phyloP scores from a whole-genome alignment of 2,797 vertebrate genomes.

The Silurus lanzhouensis region DNA sequence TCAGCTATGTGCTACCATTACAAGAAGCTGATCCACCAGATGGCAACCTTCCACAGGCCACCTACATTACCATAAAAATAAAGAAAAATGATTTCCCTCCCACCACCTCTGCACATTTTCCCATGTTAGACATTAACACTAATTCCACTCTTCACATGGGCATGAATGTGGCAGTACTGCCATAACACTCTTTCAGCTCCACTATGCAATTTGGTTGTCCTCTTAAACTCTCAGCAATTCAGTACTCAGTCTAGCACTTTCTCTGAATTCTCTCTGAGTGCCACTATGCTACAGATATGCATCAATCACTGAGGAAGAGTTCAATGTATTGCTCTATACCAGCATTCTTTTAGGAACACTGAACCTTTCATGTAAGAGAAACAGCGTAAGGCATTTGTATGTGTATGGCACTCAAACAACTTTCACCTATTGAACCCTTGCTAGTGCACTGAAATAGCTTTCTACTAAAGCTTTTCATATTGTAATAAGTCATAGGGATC shows the following conservation, averaged over 20 bases:
- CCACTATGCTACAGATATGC: background rate
- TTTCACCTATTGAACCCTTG: background rate
- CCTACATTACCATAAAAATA: slow-evolving; percentile 14
- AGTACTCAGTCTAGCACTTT: slow-evolving; percentile 23
- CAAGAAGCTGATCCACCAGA: slow-evolving; percentile 13
- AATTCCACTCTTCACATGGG: slow-evolving; percentile 17
- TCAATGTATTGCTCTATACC: background rate
- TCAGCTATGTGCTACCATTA: background rate
- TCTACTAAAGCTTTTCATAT: slow-evolving; percentile 1
- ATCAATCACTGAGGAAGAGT: background rate
- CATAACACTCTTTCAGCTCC: background rate
- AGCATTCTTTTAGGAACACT: background rate
- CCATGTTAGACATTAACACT: slow-evolving; percentile 12
- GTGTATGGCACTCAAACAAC: background rate
- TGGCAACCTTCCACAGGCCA: slow-evolving; percentile 1
- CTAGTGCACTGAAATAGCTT: background rate
- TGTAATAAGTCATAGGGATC: slow-evolving; percentile 9
- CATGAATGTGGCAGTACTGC: background rate
- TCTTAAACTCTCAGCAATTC: slow-evolving; percentile 19
- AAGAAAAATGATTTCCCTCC: slow-evolving; percentile 1
- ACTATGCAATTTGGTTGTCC: slow-evolving; percentile 5
- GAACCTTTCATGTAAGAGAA: background rate
- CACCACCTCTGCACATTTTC: background rate
- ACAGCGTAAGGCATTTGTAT: background rate
- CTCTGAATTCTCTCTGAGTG: slow-evolving; percentile 12